Percentiles rank a stretch among this genome's conserved stretches.
Evolutionary conservation across 2,797 vertebrate species (phyloP).

Genomic region (Glossophaga mutica): DNA sequence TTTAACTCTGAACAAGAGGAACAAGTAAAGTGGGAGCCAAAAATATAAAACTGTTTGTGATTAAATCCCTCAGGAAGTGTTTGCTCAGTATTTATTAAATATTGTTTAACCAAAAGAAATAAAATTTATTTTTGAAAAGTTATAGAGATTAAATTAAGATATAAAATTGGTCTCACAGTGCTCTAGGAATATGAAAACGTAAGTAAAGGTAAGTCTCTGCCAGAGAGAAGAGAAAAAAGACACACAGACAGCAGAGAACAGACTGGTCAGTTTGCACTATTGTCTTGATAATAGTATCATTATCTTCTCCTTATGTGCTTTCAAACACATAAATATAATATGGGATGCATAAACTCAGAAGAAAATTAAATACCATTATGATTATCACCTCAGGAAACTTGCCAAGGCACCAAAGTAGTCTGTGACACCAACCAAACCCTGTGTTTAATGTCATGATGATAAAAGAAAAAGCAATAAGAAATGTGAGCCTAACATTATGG

Average conservation of each 20-base stretch:
- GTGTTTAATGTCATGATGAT: neutral
- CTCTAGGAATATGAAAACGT: neutral
- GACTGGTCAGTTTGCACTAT: neutral
- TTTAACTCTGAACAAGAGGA: neutral
- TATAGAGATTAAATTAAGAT: conserved; percentile 25
- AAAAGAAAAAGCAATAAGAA: neutral
- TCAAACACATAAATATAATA: neutral
- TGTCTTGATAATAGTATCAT: neutral
- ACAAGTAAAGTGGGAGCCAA: neutral
- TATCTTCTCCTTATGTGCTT: neutral
- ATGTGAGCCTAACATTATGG: neutral
- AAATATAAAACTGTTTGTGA: neutral
- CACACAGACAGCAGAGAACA: neutral
- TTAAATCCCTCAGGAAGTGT: neutral
- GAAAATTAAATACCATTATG: neutral
- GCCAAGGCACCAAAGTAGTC: neutral
- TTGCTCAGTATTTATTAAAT: conserved; percentile 26
- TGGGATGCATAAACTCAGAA: neutral
- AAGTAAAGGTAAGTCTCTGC: neutral
- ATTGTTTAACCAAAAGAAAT: neutral
- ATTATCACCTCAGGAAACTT: neutral
- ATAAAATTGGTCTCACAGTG: neutral
- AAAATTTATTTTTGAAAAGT: neutral
- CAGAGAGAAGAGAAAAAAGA: neutral
- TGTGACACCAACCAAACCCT: neutral